Percentiles rank a stretch among this genome's conserved stretches.
phyloP scores from a whole-genome alignment of 2,888 invertebrate genomes.

The Sesia bembeciformis region DNA sequence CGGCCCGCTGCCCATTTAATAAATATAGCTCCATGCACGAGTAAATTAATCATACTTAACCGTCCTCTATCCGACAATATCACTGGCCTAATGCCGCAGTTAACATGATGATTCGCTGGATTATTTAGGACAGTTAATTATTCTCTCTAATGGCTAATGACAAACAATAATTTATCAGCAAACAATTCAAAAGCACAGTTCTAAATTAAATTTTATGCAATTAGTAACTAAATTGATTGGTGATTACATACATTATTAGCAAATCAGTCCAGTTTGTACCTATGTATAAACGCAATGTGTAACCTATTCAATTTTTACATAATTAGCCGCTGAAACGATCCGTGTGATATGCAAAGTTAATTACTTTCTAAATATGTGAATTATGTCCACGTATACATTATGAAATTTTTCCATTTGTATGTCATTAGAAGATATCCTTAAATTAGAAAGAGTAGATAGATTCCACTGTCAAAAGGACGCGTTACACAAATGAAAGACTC shows the following conservation, averaged over 20 bases:
- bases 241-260: too few relatives aligned
- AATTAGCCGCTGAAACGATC: background rate
- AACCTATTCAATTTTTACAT: background rate
- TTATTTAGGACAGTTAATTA: slow-evolving; percentile 11
- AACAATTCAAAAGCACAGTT: background rate
- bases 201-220: too few relatives aligned
- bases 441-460: too few relatives aligned
- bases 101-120: slow-evolving; percentile 11
- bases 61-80: slow-evolving; percentile 25
- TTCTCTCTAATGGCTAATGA: background rate
- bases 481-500: too few relatives aligned
- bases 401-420: too few relatives aligned
- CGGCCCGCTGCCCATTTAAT: slow-evolving; percentile 19
- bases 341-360: background rate
- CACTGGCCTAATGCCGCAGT: slow-evolving; percentile 11
- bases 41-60: slow-evolving; percentile 52
- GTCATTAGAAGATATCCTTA: too few relatives aligned
- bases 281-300: background rate
- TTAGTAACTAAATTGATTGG: too few relatives aligned
- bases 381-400: background rate
- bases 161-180: background rate
- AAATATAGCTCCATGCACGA: slow-evolving; percentile 39
- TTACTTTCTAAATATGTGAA: background rate
- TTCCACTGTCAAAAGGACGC: too few relatives aligned
- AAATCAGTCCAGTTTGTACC: too few relatives aligned